Evolutionary conservation across 2,888 invertebrate genomes (phyloP).

Genomic region (Nebria salina): DNA sequence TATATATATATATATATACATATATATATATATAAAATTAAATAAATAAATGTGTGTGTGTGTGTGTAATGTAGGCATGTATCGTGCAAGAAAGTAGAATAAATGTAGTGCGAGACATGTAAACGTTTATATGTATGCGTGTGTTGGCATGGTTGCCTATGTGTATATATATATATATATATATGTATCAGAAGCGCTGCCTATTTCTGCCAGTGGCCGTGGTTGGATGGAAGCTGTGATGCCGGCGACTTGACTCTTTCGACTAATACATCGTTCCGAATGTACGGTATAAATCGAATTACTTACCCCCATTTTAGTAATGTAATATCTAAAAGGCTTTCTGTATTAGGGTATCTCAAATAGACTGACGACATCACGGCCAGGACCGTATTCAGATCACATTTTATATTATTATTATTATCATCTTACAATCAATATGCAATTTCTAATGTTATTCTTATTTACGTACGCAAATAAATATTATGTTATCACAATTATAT

Average conservation of each 20-base stretch:
- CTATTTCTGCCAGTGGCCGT: not conserved
- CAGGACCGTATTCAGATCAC: constrained; percentile 21
- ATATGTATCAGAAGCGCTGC: not conserved
- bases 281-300: constrained; percentile 61
- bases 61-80: too few species aligned
- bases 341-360: constrained; percentile 59
- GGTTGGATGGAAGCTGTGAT: constrained; percentile 13
- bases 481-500: too few species aligned
- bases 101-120: not conserved
- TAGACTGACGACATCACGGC: constrained; percentile 30
- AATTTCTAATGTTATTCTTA: too few species aligned
- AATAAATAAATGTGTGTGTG: too few species aligned
- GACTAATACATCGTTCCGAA: constrained; percentile 41
- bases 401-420: not conserved
- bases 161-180: not conserved
- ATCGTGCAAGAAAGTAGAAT: too few species aligned
- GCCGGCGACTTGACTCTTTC: not conserved
- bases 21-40: not conserved
- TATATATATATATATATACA: not conserved
- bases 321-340: constrained; percentile 65
- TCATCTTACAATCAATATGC: too few species aligned
- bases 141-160: not conserved
- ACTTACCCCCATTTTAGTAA: constrained; percentile 64
- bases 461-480: too few species aligned
- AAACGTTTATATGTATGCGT: not conserved